Evolutionary conservation across 2,113 vertebrate species (phyloP).

Genomic region (Aegotheles bennettii): DNA sequence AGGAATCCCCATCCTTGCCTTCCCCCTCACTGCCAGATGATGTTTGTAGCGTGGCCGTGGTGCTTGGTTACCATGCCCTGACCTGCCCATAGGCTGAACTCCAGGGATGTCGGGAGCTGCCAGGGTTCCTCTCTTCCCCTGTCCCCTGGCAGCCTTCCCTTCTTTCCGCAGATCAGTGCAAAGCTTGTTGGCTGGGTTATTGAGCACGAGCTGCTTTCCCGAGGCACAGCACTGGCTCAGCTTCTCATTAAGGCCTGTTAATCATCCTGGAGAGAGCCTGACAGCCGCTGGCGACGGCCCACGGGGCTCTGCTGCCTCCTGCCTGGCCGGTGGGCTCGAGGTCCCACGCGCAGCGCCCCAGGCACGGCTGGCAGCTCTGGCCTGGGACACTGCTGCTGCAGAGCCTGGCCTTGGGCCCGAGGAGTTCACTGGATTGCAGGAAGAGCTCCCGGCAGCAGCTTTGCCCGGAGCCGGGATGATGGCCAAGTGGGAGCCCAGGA

Average conservation of each 20-base stretch:
- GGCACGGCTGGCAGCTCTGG: neutral
- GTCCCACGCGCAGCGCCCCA: rapidly evolving
- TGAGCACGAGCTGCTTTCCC: neutral
- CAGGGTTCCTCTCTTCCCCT: neutral
- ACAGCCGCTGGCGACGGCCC: neutral
- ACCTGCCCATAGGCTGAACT: neutral
- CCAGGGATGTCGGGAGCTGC: neutral
- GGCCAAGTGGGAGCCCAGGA: neutral
- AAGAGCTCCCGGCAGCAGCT: neutral
- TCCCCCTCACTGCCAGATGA: neutral
- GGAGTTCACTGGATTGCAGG: neutral
- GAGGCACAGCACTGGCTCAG: neutral
- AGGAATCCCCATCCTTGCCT: rapidly evolving
- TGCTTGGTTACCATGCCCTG: neutral
- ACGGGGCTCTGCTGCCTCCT: neutral
- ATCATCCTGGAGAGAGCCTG: neutral
- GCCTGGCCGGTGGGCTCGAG: rapidly evolving
- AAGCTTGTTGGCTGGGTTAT: neutral
- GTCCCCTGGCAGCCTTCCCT: neutral
- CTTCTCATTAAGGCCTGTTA: neutral
- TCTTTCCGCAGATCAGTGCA: neutral
- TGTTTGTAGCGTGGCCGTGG: rapidly evolving
- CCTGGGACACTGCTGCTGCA: neutral
- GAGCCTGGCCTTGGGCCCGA: neutral
- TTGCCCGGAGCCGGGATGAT: neutral